A percentile compares a stretch with the other conserved stretches of the same genome.
Evolutionary conservation across 1,140 invertebrate species (phyloP).

Genomic region (Psix sp.): DNA sequence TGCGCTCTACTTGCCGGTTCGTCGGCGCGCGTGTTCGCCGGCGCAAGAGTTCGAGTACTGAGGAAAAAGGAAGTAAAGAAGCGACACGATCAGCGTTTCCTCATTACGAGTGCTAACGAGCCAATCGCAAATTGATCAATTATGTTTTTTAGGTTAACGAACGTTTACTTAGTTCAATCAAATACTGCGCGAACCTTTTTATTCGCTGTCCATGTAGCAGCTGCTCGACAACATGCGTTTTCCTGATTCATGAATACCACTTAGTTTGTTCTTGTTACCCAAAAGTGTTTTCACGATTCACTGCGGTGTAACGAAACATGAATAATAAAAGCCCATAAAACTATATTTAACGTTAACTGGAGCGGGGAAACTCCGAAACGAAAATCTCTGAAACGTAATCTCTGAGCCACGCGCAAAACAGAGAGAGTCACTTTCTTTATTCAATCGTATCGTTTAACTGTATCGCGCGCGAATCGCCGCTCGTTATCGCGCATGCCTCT

Average conservation of each 20-base stretch:
- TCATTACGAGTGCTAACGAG: not conserved
- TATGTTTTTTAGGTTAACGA: no score
- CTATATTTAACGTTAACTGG: conserved; percentile 44
- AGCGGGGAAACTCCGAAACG: conserved; percentile 43
- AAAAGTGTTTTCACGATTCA: conserved; percentile 14
- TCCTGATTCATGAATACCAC: no score
- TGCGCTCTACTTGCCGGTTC: conserved; percentile 33
- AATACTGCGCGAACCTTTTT: no score
- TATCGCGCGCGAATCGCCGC: conserved; percentile 23
- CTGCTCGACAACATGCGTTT: no score
- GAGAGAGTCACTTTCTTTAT: conserved; percentile 46
- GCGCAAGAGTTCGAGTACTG: conserved; percentile 8
- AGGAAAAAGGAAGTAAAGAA: conserved; percentile 9
- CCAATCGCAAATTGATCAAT: conserved; percentile 18
- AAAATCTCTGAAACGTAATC: conserved; percentile 12
- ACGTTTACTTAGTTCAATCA: no score
- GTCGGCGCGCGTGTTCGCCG: conserved; percentile 5
- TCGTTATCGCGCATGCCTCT: conserved; percentile 2
- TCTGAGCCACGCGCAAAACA: conserved; percentile 6
- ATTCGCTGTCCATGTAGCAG: no score
- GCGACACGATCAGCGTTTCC: conserved; percentile 2
- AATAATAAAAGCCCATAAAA: conserved; percentile 40
- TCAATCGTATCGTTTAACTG: conserved; percentile 30
- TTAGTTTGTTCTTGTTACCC: no score
- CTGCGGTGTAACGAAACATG: conserved; percentile 18